Evolutionary conservation across 2,888 invertebrate species (phyloP).

Genomic region (Melipona bicolor): DNA sequence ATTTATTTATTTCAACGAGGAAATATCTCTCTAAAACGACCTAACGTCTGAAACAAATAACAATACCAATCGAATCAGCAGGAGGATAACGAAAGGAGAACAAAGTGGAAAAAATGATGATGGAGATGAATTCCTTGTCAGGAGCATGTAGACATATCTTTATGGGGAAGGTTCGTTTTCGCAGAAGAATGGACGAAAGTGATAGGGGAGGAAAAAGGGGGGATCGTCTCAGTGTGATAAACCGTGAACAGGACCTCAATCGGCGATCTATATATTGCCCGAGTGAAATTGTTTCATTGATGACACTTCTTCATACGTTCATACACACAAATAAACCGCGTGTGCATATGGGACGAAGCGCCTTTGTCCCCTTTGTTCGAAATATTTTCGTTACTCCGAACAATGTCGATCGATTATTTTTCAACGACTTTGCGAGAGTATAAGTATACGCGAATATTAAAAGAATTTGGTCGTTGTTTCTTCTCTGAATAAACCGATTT

Average conservation of each 20-base stretch:
- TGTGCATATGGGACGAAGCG: conserved; percentile 18
- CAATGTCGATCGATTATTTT: neutral
- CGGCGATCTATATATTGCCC: conserved; percentile 33
- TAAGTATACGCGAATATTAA: neutral
- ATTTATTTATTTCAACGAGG: conserved; percentile 16
- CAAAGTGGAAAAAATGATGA: neutral
- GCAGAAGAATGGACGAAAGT: neutral
- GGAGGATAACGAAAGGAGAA: neutral
- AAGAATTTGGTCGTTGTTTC: neutral
- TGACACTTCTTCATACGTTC: conserved; percentile 39
- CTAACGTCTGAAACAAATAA: conserved; percentile 2
- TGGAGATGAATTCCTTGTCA: neutral
- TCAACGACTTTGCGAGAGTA: neutral
- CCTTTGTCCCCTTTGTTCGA: conserved; percentile 17
- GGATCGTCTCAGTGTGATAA: conserved; percentile 8
- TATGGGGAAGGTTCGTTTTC: neutral
- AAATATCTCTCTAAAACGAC: conserved; percentile 1
- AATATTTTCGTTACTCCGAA: conserved; percentile 14
- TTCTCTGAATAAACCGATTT: neutral
- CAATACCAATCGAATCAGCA: neutral
- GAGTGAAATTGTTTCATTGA: conserved; percentile 49
- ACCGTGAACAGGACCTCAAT: conserved; percentile 29
- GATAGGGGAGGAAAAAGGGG: neutral
- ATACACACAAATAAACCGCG: conserved; percentile 26
- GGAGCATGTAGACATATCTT: conserved; percentile 15